These are phyloP conservation scores for Symphodus melops DNA, from an alignment of 2,113 vertebrate species.

Conservation along the genomic window DNA sequence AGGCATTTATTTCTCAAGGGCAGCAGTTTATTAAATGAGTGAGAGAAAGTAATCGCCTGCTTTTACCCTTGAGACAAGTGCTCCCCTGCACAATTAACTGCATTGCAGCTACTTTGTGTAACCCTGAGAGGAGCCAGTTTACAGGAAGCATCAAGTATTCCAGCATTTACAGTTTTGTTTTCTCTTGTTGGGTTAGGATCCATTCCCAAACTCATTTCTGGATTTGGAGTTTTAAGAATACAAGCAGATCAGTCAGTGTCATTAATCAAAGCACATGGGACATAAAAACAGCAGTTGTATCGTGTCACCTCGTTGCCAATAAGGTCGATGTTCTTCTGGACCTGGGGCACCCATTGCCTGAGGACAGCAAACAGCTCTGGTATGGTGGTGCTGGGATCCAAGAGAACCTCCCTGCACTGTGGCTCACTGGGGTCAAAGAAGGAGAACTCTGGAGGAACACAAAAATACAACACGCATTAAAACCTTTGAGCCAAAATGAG, in stretches of 20 bases:
- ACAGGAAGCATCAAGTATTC: neutral
- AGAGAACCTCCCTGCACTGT: conserved; percentile 92
- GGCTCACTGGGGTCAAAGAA: conserved; percentile 97
- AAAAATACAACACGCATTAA: neutral
- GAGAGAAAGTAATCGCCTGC: conserved; percentile 24
- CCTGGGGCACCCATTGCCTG: conserved; percentile 98
- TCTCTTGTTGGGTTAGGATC: too few relatives aligned
- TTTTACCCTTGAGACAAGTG: conserved; percentile 45
- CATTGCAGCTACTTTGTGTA: conserved; percentile 51
- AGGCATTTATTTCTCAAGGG: conserved; percentile 44
- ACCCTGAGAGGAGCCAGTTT: neutral
- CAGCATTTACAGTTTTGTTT: neutral
- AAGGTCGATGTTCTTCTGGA: conserved; percentile 93
- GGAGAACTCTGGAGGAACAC: conserved; percentile 89
- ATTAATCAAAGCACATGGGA: neutral
- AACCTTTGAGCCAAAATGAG: neutral
- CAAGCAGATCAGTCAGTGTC: neutral
- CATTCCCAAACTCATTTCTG: neutral
- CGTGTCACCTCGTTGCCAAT: conserved; percentile 93
- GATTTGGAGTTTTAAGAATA: neutral
- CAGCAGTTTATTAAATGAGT: conserved; percentile 7
- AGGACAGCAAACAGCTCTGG: conserved; percentile 97
- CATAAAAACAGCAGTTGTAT: neutral
- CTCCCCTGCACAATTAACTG: conserved; percentile 37
- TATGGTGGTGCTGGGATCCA: conserved; percentile 90